phyloP scores from a whole-genome alignment of 2,797 vertebrate genomes.

The Typhlichthys eigenmanni region DNA sequence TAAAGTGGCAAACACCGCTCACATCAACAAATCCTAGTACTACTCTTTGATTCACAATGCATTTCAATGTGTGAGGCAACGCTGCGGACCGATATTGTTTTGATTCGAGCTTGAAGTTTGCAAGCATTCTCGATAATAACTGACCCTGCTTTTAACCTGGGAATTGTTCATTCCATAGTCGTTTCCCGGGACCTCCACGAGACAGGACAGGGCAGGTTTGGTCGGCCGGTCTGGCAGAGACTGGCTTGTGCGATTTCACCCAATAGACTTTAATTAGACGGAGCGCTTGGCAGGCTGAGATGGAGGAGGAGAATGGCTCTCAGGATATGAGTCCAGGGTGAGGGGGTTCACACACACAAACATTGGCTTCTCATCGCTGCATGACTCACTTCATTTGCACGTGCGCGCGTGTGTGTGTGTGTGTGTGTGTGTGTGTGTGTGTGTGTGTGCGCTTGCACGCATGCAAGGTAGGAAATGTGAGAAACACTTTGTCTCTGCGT shows the following conservation, averaged over 20 bases:
- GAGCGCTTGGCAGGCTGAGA: conserved; percentile 75
- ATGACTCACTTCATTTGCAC: conserved; percentile 74
- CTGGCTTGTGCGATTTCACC: conserved; percentile 71
- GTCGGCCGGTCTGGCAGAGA: conserved; percentile 18
- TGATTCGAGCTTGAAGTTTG: too few relatives aligned
- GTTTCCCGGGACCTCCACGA: too few relatives aligned
- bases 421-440: conserved; percentile 20
- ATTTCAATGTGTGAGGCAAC: too few relatives aligned
- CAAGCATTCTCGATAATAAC: too few relatives aligned
- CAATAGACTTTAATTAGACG: conserved; percentile 81
- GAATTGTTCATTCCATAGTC: too few relatives aligned
- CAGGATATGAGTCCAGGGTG: conserved; percentile 81
- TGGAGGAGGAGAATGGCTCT: conserved; percentile 79
- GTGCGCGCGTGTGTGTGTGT: conserved; percentile 17
- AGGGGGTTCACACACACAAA: conserved; percentile 81
- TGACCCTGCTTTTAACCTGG: too few relatives aligned
- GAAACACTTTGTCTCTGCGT: conserved; percentile 26
- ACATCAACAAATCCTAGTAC: too few relatives aligned
- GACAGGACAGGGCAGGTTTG: too few relatives aligned
- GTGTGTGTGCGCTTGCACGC: conserved; percentile 20
- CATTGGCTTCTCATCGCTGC: conserved; percentile 81
- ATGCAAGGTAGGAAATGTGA: conserved; percentile 18
- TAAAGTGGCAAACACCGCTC: too few relatives aligned
- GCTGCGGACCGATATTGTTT: too few relatives aligned
- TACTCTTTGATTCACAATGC: too few relatives aligned